Percentiles rank a stretch among this genome's conserved stretches.
Evolutionary conservation across 2,113 vertebrate genomes (phyloP).

Genomic region (Muntiacus reevesi): DNA sequence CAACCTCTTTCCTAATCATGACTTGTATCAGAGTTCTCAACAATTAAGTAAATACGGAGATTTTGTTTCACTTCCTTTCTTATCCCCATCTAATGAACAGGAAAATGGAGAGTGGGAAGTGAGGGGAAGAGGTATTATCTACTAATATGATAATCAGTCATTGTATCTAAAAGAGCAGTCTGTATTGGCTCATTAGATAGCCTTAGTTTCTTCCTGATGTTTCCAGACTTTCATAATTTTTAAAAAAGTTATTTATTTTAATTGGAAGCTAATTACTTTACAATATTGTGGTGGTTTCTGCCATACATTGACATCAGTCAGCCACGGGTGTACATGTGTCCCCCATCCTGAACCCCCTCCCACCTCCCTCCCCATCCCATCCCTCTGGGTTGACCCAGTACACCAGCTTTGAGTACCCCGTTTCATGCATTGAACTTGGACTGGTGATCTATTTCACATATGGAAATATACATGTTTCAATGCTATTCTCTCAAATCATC

Average conservation of each 20-base stretch:
- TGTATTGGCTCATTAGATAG: constrained; percentile 9
- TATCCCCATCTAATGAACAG: constrained; percentile 58
- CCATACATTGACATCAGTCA: neutral
- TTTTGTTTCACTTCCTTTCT: constrained; percentile 65
- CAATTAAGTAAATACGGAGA: constrained; percentile 66
- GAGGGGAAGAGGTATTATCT: constrained; percentile 18
- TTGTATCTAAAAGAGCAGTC: neutral
- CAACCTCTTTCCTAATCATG: constrained; percentile 46
- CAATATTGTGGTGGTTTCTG: neutral
- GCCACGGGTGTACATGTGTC: neutral
- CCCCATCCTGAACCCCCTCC: neutral
- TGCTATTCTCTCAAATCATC: neutral
- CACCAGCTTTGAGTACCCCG: neutral
- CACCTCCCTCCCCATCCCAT: neutral
- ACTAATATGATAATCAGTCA: constrained; percentile 38
- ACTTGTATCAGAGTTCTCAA: constrained; percentile 33
- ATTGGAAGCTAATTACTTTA: neutral
- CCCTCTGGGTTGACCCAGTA: neutral
- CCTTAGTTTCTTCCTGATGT: constrained; percentile 5
- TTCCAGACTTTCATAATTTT: neutral
- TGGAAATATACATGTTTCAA: neutral
- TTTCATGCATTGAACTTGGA: neutral
- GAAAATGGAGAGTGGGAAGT: neutral
- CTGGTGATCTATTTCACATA: neutral
- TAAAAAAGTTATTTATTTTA: neutral